phyloP scores from a whole-genome alignment of 1,140 invertebrate genomes.

The Eciton burchellii region DNA sequence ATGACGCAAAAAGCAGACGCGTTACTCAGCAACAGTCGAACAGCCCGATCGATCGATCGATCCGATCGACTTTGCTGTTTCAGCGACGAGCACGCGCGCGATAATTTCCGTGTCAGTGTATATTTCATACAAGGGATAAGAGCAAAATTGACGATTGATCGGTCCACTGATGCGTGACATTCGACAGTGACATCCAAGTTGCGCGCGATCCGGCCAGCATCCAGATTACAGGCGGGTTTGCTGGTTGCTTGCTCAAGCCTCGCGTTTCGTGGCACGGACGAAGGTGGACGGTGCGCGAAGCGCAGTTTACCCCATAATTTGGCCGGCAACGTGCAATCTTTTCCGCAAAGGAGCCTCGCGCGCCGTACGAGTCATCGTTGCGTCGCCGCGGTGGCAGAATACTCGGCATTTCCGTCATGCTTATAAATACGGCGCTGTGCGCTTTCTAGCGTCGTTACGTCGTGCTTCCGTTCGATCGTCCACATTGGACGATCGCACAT shows the following conservation, averaged over 20 bases:
- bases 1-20: too few species aligned
- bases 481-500: too few species aligned
- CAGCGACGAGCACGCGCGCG: too few species aligned
- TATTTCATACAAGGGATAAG: conserved; percentile 17
- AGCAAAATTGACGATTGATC: too few species aligned
- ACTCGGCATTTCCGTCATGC: background rate
- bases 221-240: conserved; percentile 41
- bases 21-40: too few species aligned
- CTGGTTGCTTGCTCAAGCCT: conserved; percentile 23
- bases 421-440: background rate
- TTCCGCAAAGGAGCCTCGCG: conserved; percentile 33
- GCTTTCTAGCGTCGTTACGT: too few species aligned
- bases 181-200: background rate
- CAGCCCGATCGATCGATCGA: too few species aligned
- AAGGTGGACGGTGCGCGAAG: background rate
- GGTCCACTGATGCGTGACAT: conserved; percentile 45
- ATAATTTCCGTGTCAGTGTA: conserved; percentile 24
- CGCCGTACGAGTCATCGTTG: background rate
- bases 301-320: conserved; percentile 30
- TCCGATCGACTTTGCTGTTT: too few species aligned
- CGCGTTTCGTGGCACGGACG: background rate
- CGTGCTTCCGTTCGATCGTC: too few species aligned
- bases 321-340: conserved; percentile 37
- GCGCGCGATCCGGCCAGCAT: conserved; percentile 19
- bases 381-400: background rate